Evolutionary conservation across 1,140 invertebrate genomes (phyloP).

Genomic region (Brachionus koreanus): DNA sequence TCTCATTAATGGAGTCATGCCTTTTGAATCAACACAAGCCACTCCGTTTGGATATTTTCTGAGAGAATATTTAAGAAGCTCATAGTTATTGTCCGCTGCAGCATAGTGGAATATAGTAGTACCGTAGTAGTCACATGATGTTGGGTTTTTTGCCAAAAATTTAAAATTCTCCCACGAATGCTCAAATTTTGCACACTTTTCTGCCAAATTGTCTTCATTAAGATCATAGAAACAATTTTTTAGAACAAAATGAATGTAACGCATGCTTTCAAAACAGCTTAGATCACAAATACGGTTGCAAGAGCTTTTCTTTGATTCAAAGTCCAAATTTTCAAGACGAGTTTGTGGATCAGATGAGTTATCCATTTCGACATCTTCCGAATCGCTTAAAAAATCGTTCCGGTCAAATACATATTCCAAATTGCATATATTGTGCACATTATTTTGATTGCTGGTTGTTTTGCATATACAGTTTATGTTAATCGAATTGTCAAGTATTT

Average conservation of each 20-base stretch:
- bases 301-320: not conserved
- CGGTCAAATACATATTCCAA: constrained; percentile 30
- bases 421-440: not conserved
- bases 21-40: constrained; percentile 22
- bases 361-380: constrained; percentile 34
- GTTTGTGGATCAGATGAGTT: not conserved
- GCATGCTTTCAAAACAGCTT: constrained; percentile 35
- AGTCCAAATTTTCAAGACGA: not conserved
- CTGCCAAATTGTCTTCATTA: not conserved
- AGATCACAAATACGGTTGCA: constrained; percentile 10
- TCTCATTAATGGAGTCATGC: constrained; percentile 43
- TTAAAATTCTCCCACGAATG: constrained; percentile 30
- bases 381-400: constrained; percentile 27
- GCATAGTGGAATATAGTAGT: constrained; percentile 43
- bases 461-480: constrained; percentile 39
- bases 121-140: constrained; percentile 40
- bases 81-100: not conserved
- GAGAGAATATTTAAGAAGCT: constrained; percentile 6
- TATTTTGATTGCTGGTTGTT: constrained; percentile 32
- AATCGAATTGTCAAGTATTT: constrained; percentile 43
- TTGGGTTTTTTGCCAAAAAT: constrained; percentile 31
- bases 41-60: constrained; percentile 22
- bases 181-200: not conserved
- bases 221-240: constrained; percentile 7
- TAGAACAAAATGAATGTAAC: constrained; percentile 20